Percentiles rank a stretch among this genome's conserved stretches.
These are phyloP conservation scores for Pandemis heparana DNA, from an alignment of 2,888 invertebrate species.

Conservation along the genomic window DNA sequence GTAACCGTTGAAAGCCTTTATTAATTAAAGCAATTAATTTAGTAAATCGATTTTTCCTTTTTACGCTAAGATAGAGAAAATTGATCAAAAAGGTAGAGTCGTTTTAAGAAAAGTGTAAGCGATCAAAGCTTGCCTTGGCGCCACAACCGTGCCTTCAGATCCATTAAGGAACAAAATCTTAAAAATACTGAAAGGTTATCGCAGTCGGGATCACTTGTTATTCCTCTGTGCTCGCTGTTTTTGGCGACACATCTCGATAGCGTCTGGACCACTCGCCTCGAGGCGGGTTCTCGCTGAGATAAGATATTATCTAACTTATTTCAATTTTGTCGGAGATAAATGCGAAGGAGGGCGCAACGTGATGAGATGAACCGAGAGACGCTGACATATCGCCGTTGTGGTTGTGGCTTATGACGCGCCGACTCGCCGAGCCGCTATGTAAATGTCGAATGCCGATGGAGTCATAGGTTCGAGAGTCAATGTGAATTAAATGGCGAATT, in stretches of 20 bases:
- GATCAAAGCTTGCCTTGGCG: not conserved
- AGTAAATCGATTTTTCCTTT: not conserved
- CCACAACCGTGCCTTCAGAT: not conserved
- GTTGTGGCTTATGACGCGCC: conserved; percentile 49
- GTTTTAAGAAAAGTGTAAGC: not conserved
- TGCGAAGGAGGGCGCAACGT: conserved; percentile 56
- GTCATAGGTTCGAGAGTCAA: conserved; percentile 77
- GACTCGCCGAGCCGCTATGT: conserved; percentile 66
- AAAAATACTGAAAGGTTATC: conserved; percentile 56
- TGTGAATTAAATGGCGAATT: conserved; percentile 74
- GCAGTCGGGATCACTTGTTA: conserved; percentile 64
- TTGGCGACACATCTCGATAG: conserved; percentile 73
- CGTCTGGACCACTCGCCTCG: conserved; percentile 70
- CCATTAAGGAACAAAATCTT: conserved; percentile 5
- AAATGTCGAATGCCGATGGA: conserved; percentile 82
- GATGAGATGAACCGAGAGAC: conserved; percentile 37
- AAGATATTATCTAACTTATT: conserved; percentile 73
- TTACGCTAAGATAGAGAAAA: not conserved
- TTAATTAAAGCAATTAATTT: not conserved
- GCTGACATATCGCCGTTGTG: conserved; percentile 46
- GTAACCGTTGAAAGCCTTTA: not conserved
- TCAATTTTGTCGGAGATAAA: conserved; percentile 71
- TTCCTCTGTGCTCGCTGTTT: conserved; percentile 68
- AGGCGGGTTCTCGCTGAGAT: conserved; percentile 62
- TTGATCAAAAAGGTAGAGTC: not conserved